Evolutionary conservation across 2,113 vertebrate genomes (phyloP).

Genomic region (Rhinoderma darwinii): DNA sequence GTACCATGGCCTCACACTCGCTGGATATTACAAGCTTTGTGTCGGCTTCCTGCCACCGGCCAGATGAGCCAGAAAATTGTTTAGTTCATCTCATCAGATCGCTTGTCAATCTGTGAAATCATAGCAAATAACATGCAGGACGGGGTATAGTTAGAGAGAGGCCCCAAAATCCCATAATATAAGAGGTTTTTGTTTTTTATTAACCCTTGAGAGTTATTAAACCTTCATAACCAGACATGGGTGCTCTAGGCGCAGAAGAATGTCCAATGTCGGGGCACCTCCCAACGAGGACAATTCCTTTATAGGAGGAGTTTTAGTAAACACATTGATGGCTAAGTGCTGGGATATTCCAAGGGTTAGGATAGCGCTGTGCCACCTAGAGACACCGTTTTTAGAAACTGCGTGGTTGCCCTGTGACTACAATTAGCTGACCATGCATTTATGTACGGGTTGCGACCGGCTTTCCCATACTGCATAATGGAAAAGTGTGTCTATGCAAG

Average conservation of each 20-base stretch:
- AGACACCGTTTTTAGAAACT: no score
- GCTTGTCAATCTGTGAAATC: slow-evolving; percentile 59
- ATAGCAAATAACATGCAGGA: neutral
- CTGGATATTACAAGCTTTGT: slow-evolving; percentile 64
- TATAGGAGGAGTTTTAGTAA: no score
- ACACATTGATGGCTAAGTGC: no score
- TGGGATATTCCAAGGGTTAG: no score
- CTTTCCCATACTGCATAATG: neutral
- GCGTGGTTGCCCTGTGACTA: no score
- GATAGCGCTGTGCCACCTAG: no score
- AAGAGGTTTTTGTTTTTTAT: neutral
- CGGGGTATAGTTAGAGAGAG: neutral
- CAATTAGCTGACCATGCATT: no score
- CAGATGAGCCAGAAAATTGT: slow-evolving; percentile 66
- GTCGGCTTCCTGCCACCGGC: slow-evolving; percentile 59
- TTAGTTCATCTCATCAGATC: slow-evolving; percentile 56
- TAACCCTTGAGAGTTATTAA: neutral
- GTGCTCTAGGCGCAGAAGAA: no score
- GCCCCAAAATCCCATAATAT: neutral
- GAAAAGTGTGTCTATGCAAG: neutral
- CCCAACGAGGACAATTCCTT: no score
- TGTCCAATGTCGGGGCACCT: no score
- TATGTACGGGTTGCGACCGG: neutral
- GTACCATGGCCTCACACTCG: slow-evolving; percentile 62
- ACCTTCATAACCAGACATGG: neutral